phyloP scores from a whole-genome alignment of 2,113 vertebrate genomes.

The Formicarius rufipectus region DNA sequence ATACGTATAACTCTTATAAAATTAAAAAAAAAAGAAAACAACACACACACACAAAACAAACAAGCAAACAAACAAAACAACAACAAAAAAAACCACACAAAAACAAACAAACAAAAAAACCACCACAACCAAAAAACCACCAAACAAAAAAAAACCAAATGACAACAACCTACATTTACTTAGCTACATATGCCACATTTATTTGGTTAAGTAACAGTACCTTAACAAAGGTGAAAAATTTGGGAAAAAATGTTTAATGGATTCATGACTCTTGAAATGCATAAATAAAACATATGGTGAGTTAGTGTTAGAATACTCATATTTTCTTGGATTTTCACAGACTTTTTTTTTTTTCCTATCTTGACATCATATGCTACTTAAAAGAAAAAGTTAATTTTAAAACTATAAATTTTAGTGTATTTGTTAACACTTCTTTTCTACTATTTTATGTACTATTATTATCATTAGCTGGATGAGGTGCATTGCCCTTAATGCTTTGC shows the following conservation, averaged over 20 bases:
- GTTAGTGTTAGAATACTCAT: neutral
- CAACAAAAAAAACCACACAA: too few species aligned
- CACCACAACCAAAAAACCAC: too few species aligned
- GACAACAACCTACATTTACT: neutral
- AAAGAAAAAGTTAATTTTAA: neutral
- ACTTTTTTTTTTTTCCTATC: neutral
- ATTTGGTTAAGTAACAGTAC: neutral
- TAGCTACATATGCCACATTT: neutral
- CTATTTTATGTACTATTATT: neutral
- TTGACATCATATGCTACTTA: neutral
- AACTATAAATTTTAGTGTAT: neutral
- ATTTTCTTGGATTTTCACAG: neutral
- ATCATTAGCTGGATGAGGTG: neutral
- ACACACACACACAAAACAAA: too few species aligned
- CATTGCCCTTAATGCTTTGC: neutral
- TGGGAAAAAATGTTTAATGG: neutral
- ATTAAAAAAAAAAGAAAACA: neutral
- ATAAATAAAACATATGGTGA: neutral
- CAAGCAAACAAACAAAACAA: too few species aligned
- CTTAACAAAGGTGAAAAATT: fast-evolving
- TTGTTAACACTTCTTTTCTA: neutral
- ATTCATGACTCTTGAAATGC: neutral
- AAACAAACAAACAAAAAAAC: too few species aligned
- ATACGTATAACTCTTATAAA: neutral
- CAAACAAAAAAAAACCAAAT: too few species aligned